Base-by-base conservation (phyloP, 2,113 vertebrate species). In the Genyomyrus donnyi region DNA sequence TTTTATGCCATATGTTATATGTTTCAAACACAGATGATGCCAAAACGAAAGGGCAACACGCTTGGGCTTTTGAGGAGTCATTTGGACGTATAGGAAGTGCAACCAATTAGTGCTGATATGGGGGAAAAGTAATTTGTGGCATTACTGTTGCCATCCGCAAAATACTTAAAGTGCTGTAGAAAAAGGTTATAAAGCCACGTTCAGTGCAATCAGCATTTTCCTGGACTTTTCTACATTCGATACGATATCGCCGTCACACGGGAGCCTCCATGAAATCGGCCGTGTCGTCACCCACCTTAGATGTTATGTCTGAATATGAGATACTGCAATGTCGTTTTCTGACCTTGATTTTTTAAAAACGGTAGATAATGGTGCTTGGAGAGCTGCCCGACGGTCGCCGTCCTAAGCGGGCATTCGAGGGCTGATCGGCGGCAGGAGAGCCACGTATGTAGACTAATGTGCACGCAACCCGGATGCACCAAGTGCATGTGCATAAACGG, bases 311-410 rank as follows among this genome's bases (percentile, higher is more conserved):
- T 86, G 8, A 86, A 86, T 31, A 31, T 77, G 39, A 42, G 48
- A 49, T 10, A 86, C 89, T n/a, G 80, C 80, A 86, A 66, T 90
- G 80, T 86, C 89, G 58, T 85, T 89, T 89, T 89, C 35, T 89
- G 88, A 89, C 88, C 88, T 89, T 89, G 74, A 31, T 35, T 84
- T 46, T 50, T 62, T 3, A 9, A 89, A 89, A 84, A 56, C n/a
- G 58, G 4, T 19, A 88, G 19, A 46, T 85, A 85, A 48, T 45
- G 83, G 48, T 27, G n/a, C 10, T 39, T n/a, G 85, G 50, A 87
- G 31, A 52, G n/a, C 27, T 35, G 50, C 27, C 50, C 7, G 50
- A 19, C 31, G n/a, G 17, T 50, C 45, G 35, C 74, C 6, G 15
- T 80, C 74, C 31, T 80, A 7, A 80, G 48, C 45, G 45, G 24